These are phyloP conservation scores for Augiades crinisus DNA, from an alignment of 2,888 invertebrate species.

Conservation along the genomic window DNA sequence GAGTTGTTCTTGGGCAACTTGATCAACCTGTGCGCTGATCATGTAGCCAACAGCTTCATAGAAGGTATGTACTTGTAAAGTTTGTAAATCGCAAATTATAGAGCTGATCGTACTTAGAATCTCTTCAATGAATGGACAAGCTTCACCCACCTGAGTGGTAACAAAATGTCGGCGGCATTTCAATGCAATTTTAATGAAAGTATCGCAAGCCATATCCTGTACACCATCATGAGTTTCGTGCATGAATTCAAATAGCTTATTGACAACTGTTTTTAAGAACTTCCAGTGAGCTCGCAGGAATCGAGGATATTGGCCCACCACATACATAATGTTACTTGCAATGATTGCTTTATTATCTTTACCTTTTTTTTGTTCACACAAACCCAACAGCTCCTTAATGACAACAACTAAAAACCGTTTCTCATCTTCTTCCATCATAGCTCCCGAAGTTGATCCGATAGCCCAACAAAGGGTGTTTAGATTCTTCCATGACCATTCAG, in stretches of 20 bases:
- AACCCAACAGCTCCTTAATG: constrained; percentile 97
- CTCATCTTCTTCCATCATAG: constrained; percentile 99
- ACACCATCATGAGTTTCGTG: constrained; percentile 99
- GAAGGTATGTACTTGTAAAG: constrained; percentile 99
- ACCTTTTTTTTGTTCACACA: constrained; percentile 98
- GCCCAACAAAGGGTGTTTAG: constrained; percentile 99
- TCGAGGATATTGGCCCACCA: constrained; percentile 99
- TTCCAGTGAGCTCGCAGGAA: constrained; percentile 99
- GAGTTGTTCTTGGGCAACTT: constrained; percentile 93
- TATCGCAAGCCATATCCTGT: constrained; percentile 99
- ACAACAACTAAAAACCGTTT: constrained; percentile 99
- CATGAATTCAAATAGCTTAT: constrained; percentile 99
- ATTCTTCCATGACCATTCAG: constrained; percentile 99
- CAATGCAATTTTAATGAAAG: constrained; percentile 99
- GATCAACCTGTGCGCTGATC: constrained; percentile 97
- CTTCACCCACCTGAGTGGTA: constrained; percentile 96
- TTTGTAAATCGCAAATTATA: constrained; percentile 99
- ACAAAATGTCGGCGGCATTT: constrained; percentile 99
- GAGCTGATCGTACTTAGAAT: constrained; percentile 97
- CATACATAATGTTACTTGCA: constrained; percentile 99
- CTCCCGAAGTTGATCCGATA: constrained; percentile 99
- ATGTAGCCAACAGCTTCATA: constrained; percentile 99
- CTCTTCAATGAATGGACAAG: constrained; percentile 99
- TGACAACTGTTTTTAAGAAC: constrained; percentile 99
- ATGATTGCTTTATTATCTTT: constrained; percentile 99